These are phyloP conservation scores for Hymenochirus boettgeri DNA, from an alignment of 2,113 vertebrate species.

Conservation along the genomic window DNA sequence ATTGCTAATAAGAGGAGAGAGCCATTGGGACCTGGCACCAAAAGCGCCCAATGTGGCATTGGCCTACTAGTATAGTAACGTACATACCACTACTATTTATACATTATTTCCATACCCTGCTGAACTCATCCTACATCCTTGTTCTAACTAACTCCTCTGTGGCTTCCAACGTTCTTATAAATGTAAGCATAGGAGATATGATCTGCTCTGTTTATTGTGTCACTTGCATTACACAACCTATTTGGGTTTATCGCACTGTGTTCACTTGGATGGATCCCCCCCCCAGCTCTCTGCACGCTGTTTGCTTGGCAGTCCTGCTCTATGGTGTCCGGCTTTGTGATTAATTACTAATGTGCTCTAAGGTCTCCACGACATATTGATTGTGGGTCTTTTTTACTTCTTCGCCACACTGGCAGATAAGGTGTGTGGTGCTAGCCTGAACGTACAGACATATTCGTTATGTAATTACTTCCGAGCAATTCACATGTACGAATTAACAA, in stretches of 20 bases:
- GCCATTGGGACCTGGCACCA: too few relatives aligned
- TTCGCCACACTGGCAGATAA: conserved; percentile 41
- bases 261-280: neutral
- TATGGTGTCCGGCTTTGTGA: conserved; percentile 53
- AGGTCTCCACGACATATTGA: conserved; percentile 60
- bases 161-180: too few relatives aligned
- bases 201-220: too few relatives aligned
- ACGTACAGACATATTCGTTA: conserved; percentile 53
- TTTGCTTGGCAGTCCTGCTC: conserved; percentile 41
- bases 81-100: too few relatives aligned
- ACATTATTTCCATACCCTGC: too few relatives aligned
- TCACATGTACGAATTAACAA: conserved; percentile 45
- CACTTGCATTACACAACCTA: too few relatives aligned
- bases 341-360: conserved; percentile 59
- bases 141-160: too few relatives aligned
- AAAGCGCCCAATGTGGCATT: too few relatives aligned
- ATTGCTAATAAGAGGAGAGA: too few relatives aligned
- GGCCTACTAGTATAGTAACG: too few relatives aligned
- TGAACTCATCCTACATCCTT: too few relatives aligned
- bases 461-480: conserved; percentile 57
- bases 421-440: conserved; percentile 36
- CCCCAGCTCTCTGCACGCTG: neutral
- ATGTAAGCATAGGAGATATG: too few relatives aligned
- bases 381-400: conserved; percentile 54
- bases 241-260: neutral